These are phyloP conservation scores for Tiaroga cobitis DNA, from an alignment of 2,797 vertebrate genomes.

Conservation along the genomic window DNA sequence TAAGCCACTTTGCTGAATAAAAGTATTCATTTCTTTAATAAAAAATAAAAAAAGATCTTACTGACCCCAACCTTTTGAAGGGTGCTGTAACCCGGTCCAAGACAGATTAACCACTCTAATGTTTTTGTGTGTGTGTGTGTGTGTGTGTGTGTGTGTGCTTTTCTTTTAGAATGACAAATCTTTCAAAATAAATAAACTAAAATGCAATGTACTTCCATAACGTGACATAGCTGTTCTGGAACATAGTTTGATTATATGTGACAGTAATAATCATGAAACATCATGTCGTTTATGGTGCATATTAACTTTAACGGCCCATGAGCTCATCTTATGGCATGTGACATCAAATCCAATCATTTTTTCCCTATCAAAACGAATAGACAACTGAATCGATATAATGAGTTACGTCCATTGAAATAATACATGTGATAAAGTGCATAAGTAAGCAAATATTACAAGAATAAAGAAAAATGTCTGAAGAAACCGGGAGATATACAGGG, in stretches of 20 bases:
- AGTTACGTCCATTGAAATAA: not conserved
- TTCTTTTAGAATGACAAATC: not conserved
- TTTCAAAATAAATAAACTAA: not conserved
- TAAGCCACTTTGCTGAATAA: not conserved
- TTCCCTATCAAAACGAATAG: constrained; percentile 26
- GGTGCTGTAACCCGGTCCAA: too few species aligned
- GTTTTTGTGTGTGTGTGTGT: not conserved
- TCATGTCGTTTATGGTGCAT: constrained; percentile 18
- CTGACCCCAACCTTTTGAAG: too few species aligned
- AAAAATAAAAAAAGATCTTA: too few species aligned
- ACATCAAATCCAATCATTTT: constrained; percentile 32
- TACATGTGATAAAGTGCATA: not conserved
- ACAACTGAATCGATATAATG: not conserved
- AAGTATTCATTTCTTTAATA: not conserved
- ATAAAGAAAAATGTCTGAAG: not conserved
- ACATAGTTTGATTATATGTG: constrained; percentile 21
- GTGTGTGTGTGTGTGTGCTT: not conserved
- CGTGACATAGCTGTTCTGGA: constrained; percentile 7
- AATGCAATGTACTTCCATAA: not conserved
- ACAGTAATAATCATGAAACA: constrained; percentile 35
- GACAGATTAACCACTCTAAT: not conserved
- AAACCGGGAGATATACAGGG: not conserved
- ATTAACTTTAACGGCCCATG: constrained; percentile 29
- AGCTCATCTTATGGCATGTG: constrained; percentile 26
- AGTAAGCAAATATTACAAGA: not conserved